These are phyloP conservation scores for Mylabris sibirica DNA, from an alignment of 2,888 invertebrate species.

Conservation along the genomic window DNA sequence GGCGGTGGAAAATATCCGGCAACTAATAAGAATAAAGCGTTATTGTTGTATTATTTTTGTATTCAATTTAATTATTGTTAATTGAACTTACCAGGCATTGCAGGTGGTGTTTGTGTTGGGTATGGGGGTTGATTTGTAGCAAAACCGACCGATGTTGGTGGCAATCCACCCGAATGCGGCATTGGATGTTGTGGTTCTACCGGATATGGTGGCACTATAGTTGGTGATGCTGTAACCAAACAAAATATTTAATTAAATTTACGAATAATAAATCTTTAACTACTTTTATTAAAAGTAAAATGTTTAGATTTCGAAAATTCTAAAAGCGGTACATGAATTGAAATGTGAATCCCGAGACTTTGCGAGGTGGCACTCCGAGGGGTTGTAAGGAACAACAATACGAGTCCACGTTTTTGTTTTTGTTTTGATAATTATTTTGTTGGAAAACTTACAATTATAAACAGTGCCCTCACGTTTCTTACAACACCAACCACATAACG, in stretches of 20 bases:
- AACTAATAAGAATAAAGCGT: background rate
- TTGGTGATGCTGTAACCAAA: conserved; percentile 35
- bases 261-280: too few relatives aligned
- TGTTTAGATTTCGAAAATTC: too few relatives aligned
- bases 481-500: conserved; percentile 52
- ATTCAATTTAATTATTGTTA: background rate
- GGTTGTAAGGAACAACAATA: too few relatives aligned
- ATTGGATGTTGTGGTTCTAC: conserved; percentile 33
- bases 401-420: too few relatives aligned
- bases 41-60: conserved; percentile 9
- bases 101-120: conserved; percentile 34
- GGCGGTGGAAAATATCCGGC: conserved; percentile 29
- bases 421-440: too few relatives aligned
- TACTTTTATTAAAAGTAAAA: too few relatives aligned
- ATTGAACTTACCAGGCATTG: conserved; percentile 30
- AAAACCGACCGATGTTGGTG: conserved; percentile 31
- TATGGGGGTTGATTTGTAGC: conserved; percentile 31
- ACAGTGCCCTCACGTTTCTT: conserved; percentile 51
- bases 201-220: conserved; percentile 40
- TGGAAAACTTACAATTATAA: conserved; percentile 47
- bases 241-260: background rate
- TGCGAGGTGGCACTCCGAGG: too few relatives aligned
- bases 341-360: too few relatives aligned
- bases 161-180: conserved; percentile 33
- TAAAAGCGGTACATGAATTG: too few relatives aligned